These are phyloP conservation scores for Acrocephalus arundinaceus DNA, from an alignment of 2,113 vertebrate genomes.

Conservation along the genomic window DNA sequence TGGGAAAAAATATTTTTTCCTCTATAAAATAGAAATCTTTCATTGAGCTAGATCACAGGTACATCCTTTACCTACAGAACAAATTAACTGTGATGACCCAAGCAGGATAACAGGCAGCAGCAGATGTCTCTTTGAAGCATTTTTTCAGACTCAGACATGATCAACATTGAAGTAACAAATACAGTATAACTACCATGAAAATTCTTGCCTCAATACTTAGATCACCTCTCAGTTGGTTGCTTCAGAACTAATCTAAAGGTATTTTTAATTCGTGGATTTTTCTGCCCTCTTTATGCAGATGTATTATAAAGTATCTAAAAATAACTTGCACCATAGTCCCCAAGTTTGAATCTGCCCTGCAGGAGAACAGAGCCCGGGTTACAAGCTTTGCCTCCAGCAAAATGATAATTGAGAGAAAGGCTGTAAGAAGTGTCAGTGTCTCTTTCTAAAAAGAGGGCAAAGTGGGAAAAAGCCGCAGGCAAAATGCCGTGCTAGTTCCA, in stretches of 20 bases:
- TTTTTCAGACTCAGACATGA: neutral
- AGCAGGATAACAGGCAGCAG: neutral
- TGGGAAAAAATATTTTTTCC: neutral
- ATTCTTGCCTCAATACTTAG: neutral
- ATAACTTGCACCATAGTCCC: neutral
- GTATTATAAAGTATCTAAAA: neutral
- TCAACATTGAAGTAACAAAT: neutral
- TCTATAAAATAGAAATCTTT: neutral
- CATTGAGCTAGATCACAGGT: neutral
- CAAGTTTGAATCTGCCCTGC: neutral
- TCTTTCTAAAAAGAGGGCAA: neutral
- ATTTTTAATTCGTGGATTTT: neutral
- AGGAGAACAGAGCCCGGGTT: neutral
- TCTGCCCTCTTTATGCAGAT: neutral
- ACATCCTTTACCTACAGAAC: neutral
- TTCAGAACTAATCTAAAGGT: neutral
- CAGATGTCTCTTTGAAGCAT: neutral
- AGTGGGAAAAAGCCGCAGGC: slow-evolving; percentile 15
- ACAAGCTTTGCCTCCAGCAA: neutral
- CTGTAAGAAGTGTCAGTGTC: neutral
- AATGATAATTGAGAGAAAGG: slow-evolving; percentile 10
- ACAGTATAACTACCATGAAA: neutral
- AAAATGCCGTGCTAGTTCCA: neutral
- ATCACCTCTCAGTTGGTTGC: neutral
- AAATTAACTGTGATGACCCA: neutral